These are phyloP conservation scores for Macrotus californicus DNA, from an alignment of 2,113 vertebrate species.

Conservation along the genomic window DNA sequence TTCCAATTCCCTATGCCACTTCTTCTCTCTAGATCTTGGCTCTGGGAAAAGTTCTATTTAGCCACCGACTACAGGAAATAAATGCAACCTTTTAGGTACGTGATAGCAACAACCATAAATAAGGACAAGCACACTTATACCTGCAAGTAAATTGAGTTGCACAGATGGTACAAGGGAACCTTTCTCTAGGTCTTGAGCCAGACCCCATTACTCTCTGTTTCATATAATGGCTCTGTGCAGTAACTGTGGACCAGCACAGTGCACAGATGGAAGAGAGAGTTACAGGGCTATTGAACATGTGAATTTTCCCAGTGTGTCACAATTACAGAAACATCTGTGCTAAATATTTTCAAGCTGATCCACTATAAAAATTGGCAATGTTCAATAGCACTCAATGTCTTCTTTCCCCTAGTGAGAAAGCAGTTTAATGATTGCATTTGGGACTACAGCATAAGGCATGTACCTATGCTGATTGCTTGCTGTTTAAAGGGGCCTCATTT, in stretches of 20 bases:
- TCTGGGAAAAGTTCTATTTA: neutral
- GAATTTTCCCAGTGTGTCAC: conserved; percentile 84
- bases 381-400: conserved; percentile 80
- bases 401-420: conserved; percentile 71
- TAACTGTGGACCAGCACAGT: conserved; percentile 70
- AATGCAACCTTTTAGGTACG: neutral
- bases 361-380: conserved; percentile 81
- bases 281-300: conserved; percentile 81
- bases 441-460: conserved; percentile 72
- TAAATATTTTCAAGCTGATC: conserved; percentile 86
- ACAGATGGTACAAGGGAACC: conserved; percentile 60
- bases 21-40: neutral
- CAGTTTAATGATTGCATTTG: conserved; percentile 72
- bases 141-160: conserved; percentile 57
- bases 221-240: conserved; percentile 59
- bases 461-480: conserved; percentile 74
- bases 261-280: conserved; percentile 82
- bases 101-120: neutral
- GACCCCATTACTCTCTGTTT: conserved; percentile 62
- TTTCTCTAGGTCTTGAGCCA: conserved; percentile 71
- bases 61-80: neutral
- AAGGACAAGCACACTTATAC: conserved; percentile 29
- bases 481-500: conserved; percentile 76
- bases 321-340: conserved; percentile 86
- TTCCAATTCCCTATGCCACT: neutral